A percentile compares a stretch with the other conserved stretches of the same genome.
phyloP scores from a whole-genome alignment of 2,888 invertebrate species.

The Dynastes grantii region DNA sequence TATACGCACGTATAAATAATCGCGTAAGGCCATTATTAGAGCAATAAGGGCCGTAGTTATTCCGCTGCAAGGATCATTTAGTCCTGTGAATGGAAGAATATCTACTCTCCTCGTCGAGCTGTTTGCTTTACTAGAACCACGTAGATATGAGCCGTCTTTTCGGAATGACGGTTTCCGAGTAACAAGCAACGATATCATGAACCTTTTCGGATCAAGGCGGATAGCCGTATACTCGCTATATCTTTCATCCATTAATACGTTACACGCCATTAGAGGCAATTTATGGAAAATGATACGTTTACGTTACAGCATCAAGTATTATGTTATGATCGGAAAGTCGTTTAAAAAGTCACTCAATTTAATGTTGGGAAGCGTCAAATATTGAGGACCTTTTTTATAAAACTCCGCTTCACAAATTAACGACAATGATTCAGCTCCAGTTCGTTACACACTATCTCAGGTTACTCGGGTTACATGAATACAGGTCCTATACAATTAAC shows the following conservation, averaged over 20 bases:
- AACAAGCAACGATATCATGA: not conserved
- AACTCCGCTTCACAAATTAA: too few species aligned
- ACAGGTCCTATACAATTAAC: too few species aligned
- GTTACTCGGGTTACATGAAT: too few species aligned
- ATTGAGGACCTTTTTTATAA: not conserved
- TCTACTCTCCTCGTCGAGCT: not conserved
- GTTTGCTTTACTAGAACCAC: not conserved
- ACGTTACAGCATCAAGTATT: not conserved
- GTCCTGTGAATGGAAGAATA: not conserved
- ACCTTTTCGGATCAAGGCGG: not conserved
- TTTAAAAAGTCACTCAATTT: conserved; percentile 5
- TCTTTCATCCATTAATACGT: conserved; percentile 21
- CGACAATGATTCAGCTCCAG: too few species aligned
- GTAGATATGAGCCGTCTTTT: not conserved
- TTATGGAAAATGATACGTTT: conserved; percentile 24
- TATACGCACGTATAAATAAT: not conserved
- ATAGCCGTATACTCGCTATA: not conserved
- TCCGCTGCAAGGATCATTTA: conserved; percentile 2
- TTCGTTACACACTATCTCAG: too few species aligned
- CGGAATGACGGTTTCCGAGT: not conserved
- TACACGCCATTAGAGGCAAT: conserved; percentile 26
- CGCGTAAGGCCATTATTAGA: not conserved
- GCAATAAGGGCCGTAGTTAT: not conserved
- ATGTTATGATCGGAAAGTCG: conserved; percentile 10
- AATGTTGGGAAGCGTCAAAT: not conserved